Evolutionary conservation across 2,113 vertebrate genomes (phyloP).

Genomic region (Onychostruthus taczanowskii): DNA sequence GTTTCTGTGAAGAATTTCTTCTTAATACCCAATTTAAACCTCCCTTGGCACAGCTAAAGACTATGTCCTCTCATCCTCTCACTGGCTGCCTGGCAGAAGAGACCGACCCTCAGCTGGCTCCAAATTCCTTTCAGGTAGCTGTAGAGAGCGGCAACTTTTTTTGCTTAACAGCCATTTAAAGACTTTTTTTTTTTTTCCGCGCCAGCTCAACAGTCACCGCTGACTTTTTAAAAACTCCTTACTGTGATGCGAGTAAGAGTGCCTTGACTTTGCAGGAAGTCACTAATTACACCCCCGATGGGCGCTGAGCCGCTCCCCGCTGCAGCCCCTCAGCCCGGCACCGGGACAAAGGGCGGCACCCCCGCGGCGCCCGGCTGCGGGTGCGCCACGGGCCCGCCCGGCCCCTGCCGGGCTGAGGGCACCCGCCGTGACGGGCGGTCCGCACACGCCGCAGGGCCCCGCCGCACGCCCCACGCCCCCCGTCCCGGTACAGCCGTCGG

Average conservation of each 20-base stretch:
- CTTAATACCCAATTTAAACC: background rate
- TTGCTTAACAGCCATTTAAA: background rate
- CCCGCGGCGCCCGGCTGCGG: fast-evolving
- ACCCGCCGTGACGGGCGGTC: background rate
- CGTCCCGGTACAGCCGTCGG: too few species aligned
- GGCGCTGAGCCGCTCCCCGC: background rate
- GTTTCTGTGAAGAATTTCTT: background rate
- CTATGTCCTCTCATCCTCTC: background rate
- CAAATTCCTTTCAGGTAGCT: background rate
- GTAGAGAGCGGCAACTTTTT: background rate
- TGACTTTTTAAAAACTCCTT: background rate
- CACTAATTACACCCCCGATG: background rate
- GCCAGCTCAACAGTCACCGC: background rate
- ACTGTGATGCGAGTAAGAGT: fast-evolving
- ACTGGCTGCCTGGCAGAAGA: background rate
- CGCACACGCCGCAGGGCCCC: too few species aligned
- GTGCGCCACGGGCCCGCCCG: background rate
- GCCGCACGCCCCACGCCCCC: background rate
- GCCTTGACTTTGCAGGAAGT: fast-evolving
- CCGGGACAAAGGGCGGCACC: fast-evolving
- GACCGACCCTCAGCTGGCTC: too few species aligned
- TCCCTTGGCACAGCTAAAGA: background rate
- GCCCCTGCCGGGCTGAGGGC: too few species aligned
- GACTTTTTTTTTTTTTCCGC: background rate
- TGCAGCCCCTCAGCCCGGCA: background rate